A percentile compares a stretch with the other conserved stretches of the same genome.
Conservation (phyloP, 2,888 invertebrate genomes). For the Boloria euphrosyne region DNA sequence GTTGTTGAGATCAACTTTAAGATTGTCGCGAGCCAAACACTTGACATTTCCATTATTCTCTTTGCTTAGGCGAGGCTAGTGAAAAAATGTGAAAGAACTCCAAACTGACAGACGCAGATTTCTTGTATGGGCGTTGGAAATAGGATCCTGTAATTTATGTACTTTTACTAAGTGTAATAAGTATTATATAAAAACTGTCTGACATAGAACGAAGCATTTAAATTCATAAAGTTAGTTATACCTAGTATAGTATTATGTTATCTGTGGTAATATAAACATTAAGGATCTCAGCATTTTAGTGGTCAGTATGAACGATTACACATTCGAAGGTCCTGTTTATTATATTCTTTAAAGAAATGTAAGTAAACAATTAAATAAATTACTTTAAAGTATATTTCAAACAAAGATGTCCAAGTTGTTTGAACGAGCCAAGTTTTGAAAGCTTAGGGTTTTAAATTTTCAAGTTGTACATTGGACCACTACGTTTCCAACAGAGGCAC, state of each 20-base stretch:
- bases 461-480: constrained; percentile 17
- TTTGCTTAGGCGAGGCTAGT: background rate
- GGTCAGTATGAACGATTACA: too few species aligned
- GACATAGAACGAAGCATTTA: too few species aligned
- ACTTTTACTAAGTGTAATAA: background rate
- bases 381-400: constrained; percentile 10
- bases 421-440: constrained; percentile 16
- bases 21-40: too few species aligned
- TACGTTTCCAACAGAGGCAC: constrained; percentile 8
- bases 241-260: too few species aligned
- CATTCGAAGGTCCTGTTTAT: too few species aligned
- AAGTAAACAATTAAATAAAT: constrained; percentile 3
- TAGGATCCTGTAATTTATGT: constrained; percentile 18
- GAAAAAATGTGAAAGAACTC: constrained; percentile 49
- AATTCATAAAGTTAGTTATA: too few species aligned
- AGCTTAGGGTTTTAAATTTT: constrained; percentile 18
- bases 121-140: constrained; percentile 13
- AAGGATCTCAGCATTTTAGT: too few species aligned
- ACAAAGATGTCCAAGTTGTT: constrained; percentile 11
- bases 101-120: constrained; percentile 57
- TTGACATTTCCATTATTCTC: constrained; percentile 14
- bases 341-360: too few species aligned
- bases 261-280: too few species aligned
- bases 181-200: too few species aligned
- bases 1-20: too few species aligned